A percentile compares a stretch with the other conserved stretches of the same genome.
These are phyloP conservation scores for Hyphantria cunea DNA, from an alignment of 1,140 invertebrate species.

Conservation along the genomic window DNA sequence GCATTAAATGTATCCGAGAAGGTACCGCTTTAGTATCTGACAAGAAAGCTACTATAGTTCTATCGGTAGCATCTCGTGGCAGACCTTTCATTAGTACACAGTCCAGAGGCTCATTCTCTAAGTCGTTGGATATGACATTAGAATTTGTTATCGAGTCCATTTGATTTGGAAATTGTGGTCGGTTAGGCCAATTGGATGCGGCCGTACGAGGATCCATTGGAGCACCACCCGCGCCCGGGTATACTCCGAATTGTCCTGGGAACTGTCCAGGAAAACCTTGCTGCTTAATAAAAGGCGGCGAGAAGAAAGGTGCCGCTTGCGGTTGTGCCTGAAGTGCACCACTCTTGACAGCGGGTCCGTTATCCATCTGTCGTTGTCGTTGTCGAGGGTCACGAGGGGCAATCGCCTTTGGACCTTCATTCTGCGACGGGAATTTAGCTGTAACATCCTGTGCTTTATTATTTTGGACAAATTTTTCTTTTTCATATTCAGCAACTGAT, in stretches of 20 bases:
- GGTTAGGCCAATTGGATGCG: slow-evolving; percentile 50
- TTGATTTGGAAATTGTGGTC: slow-evolving; percentile 48
- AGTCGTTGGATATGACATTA: slow-evolving; percentile 40
- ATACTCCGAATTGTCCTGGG: slow-evolving; percentile 50
- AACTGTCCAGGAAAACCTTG: slow-evolving; percentile 48
- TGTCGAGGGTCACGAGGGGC: slow-evolving; percentile 64
- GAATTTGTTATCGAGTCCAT: slow-evolving; percentile 32
- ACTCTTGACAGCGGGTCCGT: slow-evolving; percentile 24
- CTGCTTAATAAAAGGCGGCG: slow-evolving; percentile 42
- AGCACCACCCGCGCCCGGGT: slow-evolving; percentile 36
- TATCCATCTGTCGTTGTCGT: slow-evolving; percentile 48
- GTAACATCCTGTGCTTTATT: slow-evolving; percentile 35
- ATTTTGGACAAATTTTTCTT: slow-evolving; percentile 50
- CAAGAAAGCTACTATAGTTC: slow-evolving; percentile 91
- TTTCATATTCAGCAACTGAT: slow-evolving; percentile 56
- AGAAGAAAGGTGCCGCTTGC: slow-evolving; percentile 46
- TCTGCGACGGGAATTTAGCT: slow-evolving; percentile 6
- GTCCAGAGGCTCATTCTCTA: slow-evolving; percentile 73
- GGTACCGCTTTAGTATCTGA: slow-evolving; percentile 89
- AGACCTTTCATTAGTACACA: slow-evolving; percentile 89
- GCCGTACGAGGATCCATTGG: slow-evolving; percentile 55
- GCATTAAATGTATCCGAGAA: slow-evolving; percentile 89
- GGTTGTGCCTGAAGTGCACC: slow-evolving; percentile 21
- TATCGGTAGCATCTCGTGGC: slow-evolving; percentile 87
- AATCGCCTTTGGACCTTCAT: slow-evolving; percentile 18